phyloP scores from a whole-genome alignment of 35 echinoderm and acorn worm genomes.

The Hemicentrotus pulcherrimus region DNA sequence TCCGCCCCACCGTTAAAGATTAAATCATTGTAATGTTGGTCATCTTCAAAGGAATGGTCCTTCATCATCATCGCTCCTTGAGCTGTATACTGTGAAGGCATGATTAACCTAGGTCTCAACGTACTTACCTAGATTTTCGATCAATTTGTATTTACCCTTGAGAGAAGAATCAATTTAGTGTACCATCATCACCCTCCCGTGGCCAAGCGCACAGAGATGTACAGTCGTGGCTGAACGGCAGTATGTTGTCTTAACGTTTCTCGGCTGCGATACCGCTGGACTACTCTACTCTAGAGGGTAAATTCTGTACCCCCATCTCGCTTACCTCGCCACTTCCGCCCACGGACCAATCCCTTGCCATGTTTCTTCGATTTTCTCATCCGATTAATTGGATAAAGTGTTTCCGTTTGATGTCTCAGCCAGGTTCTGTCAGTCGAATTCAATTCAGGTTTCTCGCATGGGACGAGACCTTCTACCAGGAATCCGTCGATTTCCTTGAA shows the following conservation, averaged over 20 bases:
- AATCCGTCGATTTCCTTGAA: slow-evolving; percentile 8
- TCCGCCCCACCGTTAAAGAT: too few species aligned
- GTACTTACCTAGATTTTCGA: background rate
- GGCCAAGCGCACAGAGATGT: background rate
- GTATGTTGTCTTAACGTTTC: slow-evolving; percentile 4
- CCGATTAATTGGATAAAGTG: slow-evolving; percentile 37
- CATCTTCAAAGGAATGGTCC: too few species aligned
- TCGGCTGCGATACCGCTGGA: background rate
- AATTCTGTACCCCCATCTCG: background rate
- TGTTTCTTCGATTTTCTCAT: slow-evolving; percentile 37
- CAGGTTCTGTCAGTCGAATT: slow-evolving; percentile 43
- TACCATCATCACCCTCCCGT: background rate
- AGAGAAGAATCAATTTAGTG: background rate
- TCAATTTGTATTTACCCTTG: background rate
- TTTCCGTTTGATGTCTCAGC: slow-evolving; percentile 46
- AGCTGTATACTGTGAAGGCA: background rate
- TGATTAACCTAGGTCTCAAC: background rate
- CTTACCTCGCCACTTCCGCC: slow-evolving; percentile 9
- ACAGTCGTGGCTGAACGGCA: background rate
- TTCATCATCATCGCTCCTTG: background rate
- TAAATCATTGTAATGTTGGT: too few species aligned
- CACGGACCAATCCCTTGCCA: slow-evolving; percentile 2
- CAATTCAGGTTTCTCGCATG: background rate
- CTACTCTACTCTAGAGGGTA: background rate
- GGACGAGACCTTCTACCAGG: slow-evolving; percentile 11